Base-by-base conservation (phyloP, 2,888 invertebrate species). In the Chrysina gloriosa region DNA sequence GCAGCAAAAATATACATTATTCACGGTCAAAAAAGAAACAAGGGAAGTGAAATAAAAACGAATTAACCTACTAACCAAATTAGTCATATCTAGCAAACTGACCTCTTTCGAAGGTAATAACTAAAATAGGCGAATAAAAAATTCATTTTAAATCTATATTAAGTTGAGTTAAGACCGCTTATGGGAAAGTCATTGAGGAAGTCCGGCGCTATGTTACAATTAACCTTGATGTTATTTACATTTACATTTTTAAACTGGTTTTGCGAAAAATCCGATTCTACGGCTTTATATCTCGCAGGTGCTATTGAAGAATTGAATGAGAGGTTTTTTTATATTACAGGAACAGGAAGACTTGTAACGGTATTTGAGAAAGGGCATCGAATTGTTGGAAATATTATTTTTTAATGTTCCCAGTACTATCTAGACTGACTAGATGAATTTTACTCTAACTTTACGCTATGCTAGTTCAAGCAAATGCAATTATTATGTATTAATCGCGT, bases 211-310 rank as follows among this genome's bases (percentile, higher is more conserved):
- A 23, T 39, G 27, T 58, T 39, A 39, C 58, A 39, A 58, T 39
- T 39, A 58, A 39, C 39, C 58, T 58, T 58, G 58, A 25, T 39
- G 39, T 25, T 58, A 58, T 58, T 58, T 58, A 58, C 58, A 58
- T 58, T 58, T 52, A 16, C 7, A 29, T 29, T 14, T 29, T 7
- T 39, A 36, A 29, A 31, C 23, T 25, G 23, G 25, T 23, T 58
- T 58, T 39, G 39, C 21, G 25, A 58, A 39, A 7, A 56, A n/a
- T n/a, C n/a, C n/a, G n/a, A n/a, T n/a, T n/a, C n/a, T n/a, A n/a
- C n/a, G n/a, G n/a, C n/a, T n/a, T n/a, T n/a, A n/a, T n/a, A n/a
- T n/a, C n/a, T n/a, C n/a, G n/a, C n/a, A n/a, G n/a, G n/a, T n/a
- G n/a, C n/a, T n/a, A n/a, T n/a, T n/a, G n/a, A n/a, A n/a, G n/a